Evolutionary conservation across 2,888 invertebrate genomes (phyloP).

Genomic region (Galerucella calmariensis): DNA sequence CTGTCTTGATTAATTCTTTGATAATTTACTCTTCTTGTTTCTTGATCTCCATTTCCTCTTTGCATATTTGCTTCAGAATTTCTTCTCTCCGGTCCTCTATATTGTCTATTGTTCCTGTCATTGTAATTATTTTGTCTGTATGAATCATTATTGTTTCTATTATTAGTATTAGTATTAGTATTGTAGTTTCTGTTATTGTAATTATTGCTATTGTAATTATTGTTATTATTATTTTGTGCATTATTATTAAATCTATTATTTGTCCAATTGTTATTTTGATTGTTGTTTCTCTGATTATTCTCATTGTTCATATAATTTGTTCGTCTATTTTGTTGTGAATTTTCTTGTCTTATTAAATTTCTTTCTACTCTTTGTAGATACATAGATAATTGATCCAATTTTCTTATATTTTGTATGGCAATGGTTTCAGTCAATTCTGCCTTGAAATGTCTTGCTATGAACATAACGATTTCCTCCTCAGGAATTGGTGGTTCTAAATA

Average conservation of each 20-base stretch:
- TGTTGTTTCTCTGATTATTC: conserved; percentile 2
- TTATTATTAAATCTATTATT: too few species aligned
- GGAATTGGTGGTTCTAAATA: conserved; percentile 9
- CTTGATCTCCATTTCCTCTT: neutral
- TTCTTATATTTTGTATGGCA: neutral
- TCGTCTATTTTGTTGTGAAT: neutral
- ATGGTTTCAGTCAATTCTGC: too few species aligned
- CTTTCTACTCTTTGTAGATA: neutral
- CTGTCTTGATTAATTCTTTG: neutral
- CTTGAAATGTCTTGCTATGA: conserved; percentile 4
- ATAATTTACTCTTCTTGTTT: neutral
- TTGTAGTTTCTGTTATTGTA: neutral
- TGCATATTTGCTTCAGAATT: neutral
- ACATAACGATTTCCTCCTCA: neutral
- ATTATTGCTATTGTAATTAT: conserved; percentile 3
- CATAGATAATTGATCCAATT: too few species aligned
- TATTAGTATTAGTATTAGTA: neutral
- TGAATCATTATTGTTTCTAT: conserved; percentile 5
- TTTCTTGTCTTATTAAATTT: neutral
- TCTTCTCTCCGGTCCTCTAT: neutral
- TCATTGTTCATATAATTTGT: neutral
- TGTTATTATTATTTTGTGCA: neutral
- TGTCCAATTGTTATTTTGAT: too few species aligned
- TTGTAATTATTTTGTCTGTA: conserved; percentile 6
- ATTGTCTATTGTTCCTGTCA: conserved; percentile 1